Evolutionary conservation across 2,888 invertebrate genomes (phyloP).

Genomic region (Monoplex corrugatus): DNA sequence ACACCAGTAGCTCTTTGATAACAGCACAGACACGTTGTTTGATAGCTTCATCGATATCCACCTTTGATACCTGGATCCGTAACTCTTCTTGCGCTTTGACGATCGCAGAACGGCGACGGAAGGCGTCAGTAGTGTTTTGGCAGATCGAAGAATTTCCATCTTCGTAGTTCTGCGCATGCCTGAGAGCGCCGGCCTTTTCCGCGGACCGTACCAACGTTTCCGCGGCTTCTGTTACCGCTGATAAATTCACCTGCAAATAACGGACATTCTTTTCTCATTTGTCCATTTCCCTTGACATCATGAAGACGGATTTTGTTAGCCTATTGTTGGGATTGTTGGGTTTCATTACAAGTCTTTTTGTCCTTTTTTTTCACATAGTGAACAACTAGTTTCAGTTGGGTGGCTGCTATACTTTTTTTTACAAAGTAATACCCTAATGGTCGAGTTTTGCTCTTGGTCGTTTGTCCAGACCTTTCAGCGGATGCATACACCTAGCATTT

Average conservation of each 20-base stretch:
- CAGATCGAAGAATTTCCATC: constrained; percentile 25
- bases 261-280: background rate
- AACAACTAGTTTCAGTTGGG: too few species aligned
- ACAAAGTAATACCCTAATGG: too few species aligned
- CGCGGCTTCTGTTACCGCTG: background rate
- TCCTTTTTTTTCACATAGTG: background rate
- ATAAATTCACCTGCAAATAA: background rate
- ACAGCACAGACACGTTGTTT: too few species aligned
- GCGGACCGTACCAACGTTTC: background rate
- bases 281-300: background rate
- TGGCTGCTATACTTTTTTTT: too few species aligned
- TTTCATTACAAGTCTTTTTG: background rate
- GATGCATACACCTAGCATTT: too few species aligned
- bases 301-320: too few species aligned
- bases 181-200: background rate
- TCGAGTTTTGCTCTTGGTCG: too few species aligned
- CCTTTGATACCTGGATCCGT: background rate
- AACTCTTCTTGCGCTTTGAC: background rate
- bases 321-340: too few species aligned
- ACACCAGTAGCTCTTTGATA: background rate
- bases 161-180: background rate
- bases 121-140: background rate
- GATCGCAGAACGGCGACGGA: background rate
- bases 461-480: too few species aligned
- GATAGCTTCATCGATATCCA: too few species aligned